Evolutionary conservation across 2,888 invertebrate species (phyloP).

Genomic region (Amphipoea lucens): DNA sequence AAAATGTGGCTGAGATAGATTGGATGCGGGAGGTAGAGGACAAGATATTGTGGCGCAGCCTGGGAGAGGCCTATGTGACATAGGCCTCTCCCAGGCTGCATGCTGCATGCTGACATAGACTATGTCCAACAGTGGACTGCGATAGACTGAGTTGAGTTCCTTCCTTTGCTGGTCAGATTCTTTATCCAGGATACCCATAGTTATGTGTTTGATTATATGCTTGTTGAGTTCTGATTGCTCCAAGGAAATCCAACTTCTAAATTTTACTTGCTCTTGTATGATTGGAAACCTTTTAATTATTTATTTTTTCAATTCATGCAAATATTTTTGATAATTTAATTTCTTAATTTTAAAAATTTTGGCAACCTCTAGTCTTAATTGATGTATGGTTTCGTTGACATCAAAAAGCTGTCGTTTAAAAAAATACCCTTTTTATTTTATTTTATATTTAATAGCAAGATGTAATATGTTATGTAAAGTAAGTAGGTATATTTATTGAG

Average conservation of each 20-base stretch:
- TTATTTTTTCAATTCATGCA: neutral
- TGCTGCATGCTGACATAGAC: too few relatives aligned
- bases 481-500: constrained; percentile 11
- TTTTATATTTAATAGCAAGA: neutral
- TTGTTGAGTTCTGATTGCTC: neutral
- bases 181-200: neutral
- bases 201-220: neutral
- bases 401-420: neutral
- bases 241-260: neutral
- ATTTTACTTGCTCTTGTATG: neutral
- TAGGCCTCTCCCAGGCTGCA: too few relatives aligned
- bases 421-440: neutral
- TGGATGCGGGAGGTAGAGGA: neutral
- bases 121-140: neutral
- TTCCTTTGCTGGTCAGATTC: neutral
- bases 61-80: too few relatives aligned
- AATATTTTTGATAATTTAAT: neutral
- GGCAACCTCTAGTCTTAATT: constrained; percentile 13
- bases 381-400: neutral
- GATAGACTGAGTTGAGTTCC: neutral
- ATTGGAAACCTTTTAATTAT: neutral
- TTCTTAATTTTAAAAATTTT: constrained; percentile 20
- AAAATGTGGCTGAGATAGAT: neutral
- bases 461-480: constrained; percentile 12
- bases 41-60: neutral